A percentile compares a stretch with the other conserved stretches of the same genome.
These are phyloP conservation scores for Clistopyga incitator DNA, from an alignment of 2,888 invertebrate species.

Conservation along the genomic window DNA sequence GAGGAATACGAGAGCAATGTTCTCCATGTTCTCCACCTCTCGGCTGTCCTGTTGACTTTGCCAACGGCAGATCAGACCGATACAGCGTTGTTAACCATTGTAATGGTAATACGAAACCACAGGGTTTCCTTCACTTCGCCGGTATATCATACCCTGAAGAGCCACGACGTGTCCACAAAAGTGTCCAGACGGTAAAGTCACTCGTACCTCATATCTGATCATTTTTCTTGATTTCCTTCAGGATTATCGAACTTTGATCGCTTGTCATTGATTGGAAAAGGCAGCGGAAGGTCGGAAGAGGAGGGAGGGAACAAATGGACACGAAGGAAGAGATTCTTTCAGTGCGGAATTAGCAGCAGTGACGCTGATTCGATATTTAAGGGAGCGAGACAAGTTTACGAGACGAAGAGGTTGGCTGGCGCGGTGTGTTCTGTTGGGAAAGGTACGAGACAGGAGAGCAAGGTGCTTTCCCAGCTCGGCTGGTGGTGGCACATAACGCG, in stretches of 20 bases:
- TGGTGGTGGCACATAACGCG: conserved; percentile 47
- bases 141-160: conserved; percentile 71
- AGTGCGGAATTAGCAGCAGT: conserved; percentile 1
- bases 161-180: conserved; percentile 49
- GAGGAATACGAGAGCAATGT: conserved; percentile 41
- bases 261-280: too few species aligned
- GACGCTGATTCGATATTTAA: conserved; percentile 18
- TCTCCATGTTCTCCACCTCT: conserved; percentile 27
- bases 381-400: conserved; percentile 1
- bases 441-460: conserved; percentile 42
- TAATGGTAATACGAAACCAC: conserved; percentile 79
- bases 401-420: conserved; percentile 19
- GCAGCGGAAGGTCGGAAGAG: too few species aligned
- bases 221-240: too few species aligned
- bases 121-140: conserved; percentile 53
- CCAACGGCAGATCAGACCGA: conserved; percentile 75
- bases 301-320: neutral
- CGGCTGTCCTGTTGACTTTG: conserved; percentile 44
- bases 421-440: conserved; percentile 43
- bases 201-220: neutral
- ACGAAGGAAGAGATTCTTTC: neutral
- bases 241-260: too few species aligned
- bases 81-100: conserved; percentile 81
- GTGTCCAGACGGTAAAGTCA: neutral
- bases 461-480: conserved; percentile 56